Conservation (phyloP, 2,113 vertebrate genomes). For the Pluvialis apricaria region DNA sequence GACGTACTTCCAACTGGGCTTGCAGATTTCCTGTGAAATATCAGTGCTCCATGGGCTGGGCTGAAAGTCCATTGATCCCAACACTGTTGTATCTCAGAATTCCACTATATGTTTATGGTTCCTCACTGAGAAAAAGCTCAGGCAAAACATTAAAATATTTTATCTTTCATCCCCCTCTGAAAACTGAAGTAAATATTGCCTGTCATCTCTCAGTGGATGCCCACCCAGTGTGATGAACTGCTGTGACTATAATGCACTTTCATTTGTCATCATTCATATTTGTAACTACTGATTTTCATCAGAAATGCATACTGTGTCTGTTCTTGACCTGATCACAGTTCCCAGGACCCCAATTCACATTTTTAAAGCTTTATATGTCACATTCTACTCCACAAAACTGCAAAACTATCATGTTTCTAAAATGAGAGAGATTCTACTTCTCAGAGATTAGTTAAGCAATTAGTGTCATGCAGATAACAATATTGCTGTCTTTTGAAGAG, state of each 20-base stretch:
- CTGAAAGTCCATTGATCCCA: background rate
- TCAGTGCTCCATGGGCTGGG: background rate
- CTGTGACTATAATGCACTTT: background rate
- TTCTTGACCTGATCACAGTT: background rate
- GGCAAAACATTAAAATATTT: background rate
- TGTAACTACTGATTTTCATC: background rate
- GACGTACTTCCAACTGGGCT: background rate
- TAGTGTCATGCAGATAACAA: background rate
- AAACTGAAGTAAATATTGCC: background rate
- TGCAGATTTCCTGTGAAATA: background rate
- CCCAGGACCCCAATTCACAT: background rate
- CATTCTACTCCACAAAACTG: background rate
- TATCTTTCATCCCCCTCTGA: background rate
- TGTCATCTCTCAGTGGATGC: background rate
- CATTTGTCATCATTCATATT: background rate
- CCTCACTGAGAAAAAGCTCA: background rate
- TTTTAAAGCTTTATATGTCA: background rate
- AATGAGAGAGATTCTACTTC: background rate
- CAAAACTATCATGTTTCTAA: background rate
- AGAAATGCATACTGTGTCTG: background rate
- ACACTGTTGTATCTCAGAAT: background rate
- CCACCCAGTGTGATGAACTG: background rate
- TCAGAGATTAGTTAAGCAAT: background rate
- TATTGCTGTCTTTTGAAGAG: background rate
- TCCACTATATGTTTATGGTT: background rate